phyloP scores from a whole-genome alignment of 2,797 vertebrate genomes.

The Emydoidea blandingii region DNA sequence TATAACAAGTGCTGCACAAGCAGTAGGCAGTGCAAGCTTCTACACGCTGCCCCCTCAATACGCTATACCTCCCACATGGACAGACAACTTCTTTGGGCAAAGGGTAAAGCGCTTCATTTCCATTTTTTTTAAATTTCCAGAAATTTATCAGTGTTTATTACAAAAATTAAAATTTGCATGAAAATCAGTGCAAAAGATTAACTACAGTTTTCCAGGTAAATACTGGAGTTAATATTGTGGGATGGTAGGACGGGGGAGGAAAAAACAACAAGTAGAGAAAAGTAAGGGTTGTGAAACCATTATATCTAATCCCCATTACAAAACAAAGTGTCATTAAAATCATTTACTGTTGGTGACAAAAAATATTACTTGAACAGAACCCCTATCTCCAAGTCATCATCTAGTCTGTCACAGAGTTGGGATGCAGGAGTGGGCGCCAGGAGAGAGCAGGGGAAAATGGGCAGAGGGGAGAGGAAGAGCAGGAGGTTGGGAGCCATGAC shows the following conservation, averaged over 20 bases:
- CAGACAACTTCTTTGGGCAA: not conserved
- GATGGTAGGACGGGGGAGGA: too few species aligned
- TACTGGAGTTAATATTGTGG: not conserved
- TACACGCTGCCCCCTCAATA: not conserved
- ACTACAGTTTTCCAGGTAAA: not conserved
- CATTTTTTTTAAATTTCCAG: not conserved
- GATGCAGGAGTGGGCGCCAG: too few species aligned
- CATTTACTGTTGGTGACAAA: too few species aligned
- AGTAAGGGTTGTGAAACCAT: not conserved
- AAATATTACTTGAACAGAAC: too few species aligned
- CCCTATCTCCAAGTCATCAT: too few species aligned
- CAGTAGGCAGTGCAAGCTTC: not conserved
- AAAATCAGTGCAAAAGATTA: not conserved
- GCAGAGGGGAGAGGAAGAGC: too few species aligned
- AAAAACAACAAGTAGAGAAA: not conserved
- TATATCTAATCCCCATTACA: not conserved
- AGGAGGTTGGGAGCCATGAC: too few species aligned
- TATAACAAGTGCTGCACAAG: not conserved
- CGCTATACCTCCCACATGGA: not conserved
- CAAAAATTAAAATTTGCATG: not conserved
- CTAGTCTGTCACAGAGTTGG: too few species aligned
- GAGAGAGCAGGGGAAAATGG: too few species aligned
- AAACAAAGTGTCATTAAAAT: too few species aligned
- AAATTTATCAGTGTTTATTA: not conserved
- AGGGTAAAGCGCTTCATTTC: not conserved